Percentiles rank a stretch among this genome's conserved stretches.
These are phyloP conservation scores for Scolopax mira DNA, from an alignment of 2,113 vertebrate genomes.

Conservation along the genomic window DNA sequence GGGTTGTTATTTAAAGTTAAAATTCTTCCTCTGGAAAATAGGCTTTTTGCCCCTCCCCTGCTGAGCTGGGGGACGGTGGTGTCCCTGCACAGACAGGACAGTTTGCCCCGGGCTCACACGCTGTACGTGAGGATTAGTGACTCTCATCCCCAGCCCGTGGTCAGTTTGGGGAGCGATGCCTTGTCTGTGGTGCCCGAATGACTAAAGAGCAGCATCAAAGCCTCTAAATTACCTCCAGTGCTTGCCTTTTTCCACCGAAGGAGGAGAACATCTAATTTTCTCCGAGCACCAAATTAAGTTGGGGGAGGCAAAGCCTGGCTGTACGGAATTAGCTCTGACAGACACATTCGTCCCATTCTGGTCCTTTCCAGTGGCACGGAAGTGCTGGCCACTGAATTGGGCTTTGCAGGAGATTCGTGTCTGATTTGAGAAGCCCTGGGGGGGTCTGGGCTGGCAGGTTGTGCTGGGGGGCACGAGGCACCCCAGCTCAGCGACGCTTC, in stretches of 20 bases:
- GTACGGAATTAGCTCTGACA: background rate
- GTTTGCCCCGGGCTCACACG: background rate
- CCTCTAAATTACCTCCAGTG: conserved; percentile 10
- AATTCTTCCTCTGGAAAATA: background rate
- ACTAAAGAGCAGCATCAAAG: conserved; percentile 65
- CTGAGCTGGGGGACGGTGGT: background rate
- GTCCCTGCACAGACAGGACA: background rate
- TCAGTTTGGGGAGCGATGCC: background rate
- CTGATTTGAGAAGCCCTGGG: fast-evolving
- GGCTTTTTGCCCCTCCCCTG: background rate
- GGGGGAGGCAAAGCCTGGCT: background rate
- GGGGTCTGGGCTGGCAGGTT: background rate
- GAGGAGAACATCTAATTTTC: conserved; percentile 29
- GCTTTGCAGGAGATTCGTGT: background rate
- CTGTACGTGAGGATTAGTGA: background rate
- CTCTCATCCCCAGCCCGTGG: conserved; percentile 14
- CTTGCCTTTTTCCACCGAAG: conserved; percentile 22
- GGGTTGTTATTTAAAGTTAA: background rate
- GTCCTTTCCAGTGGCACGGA: background rate
- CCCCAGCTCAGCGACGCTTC: background rate
- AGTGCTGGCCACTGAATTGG: background rate
- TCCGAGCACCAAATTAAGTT: background rate
- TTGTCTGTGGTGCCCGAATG: conserved; percentile 52
- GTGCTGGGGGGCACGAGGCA: background rate
- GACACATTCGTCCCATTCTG: background rate